phyloP scores from a whole-genome alignment of 2,113 vertebrate genomes.

The Pseudonaja textilis region DNA sequence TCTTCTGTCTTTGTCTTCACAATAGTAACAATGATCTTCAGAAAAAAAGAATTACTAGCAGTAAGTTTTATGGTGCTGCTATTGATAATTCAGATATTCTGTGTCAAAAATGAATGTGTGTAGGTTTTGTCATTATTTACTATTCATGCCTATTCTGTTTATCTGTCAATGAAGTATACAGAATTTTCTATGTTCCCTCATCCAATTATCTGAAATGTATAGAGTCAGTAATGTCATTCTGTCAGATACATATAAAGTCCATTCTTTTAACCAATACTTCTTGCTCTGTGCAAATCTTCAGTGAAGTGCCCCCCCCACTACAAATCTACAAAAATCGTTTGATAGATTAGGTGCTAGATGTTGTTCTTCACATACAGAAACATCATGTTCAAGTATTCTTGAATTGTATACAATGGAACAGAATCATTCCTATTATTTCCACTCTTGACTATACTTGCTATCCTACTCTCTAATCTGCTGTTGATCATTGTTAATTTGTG shows the following conservation, averaged over 20 bases:
- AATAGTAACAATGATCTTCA: neutral
- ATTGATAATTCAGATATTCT: constrained; percentile 15
- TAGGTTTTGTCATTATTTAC: neutral
- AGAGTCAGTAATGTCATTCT: constrained; percentile 32
- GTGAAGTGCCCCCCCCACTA: neutral
- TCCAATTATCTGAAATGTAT: constrained; percentile 5
- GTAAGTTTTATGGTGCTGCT: neutral
- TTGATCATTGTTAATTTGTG: neutral
- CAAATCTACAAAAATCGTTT: neutral
- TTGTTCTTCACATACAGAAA: constrained; percentile 25
- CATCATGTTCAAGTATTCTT: neutral
- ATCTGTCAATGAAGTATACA: constrained; percentile 23
- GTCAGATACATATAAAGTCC: constrained; percentile 17
- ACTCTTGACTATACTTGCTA: neutral
- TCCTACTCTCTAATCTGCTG: neutral
- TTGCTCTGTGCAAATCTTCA: neutral
- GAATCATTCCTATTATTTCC: neutral
- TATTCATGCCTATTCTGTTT: constrained; percentile 3
- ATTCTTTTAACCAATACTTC: neutral
- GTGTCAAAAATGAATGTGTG: constrained; percentile 18
- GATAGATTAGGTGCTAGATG: neutral
- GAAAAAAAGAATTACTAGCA: neutral
- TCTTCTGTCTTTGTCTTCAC: neutral
- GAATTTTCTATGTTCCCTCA: neutral
- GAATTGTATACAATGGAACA: neutral